Evolutionary conservation across 1,140 invertebrate species (phyloP).

Genomic region (Drosophila tristis): DNA sequence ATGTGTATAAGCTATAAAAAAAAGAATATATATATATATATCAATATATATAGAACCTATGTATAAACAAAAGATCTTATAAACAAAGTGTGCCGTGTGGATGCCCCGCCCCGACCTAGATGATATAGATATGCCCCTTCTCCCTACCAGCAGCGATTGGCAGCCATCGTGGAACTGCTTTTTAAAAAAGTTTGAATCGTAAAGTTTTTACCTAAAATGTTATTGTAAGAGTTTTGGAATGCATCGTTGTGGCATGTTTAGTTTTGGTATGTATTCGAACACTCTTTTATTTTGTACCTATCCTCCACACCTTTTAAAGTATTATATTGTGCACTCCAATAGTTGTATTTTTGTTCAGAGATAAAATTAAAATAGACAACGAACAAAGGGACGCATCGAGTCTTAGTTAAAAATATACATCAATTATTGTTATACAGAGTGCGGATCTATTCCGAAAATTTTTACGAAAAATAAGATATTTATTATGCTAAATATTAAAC

Average conservation of each 20-base stretch:
- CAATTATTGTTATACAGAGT: too few relatives aligned
- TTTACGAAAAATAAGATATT: constrained; percentile 1
- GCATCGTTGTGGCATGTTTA: constrained; percentile 69
- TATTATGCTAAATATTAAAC: constrained; percentile 49
- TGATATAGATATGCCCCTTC: too few relatives aligned
- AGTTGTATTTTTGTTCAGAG: too few relatives aligned
- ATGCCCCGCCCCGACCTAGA: too few relatives aligned
- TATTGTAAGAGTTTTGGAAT: constrained; percentile 56
- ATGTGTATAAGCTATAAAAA: constrained; percentile 64
- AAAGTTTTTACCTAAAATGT: constrained; percentile 47
- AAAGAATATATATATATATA: constrained; percentile 24
- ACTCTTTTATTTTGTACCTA: constrained; percentile 9
- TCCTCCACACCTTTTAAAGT: constrained; percentile 1
- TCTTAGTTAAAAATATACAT: constrained; percentile 8
- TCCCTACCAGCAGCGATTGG: constrained; percentile 14
- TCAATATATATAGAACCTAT: constrained; percentile 44
- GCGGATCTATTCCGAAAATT: neutral
- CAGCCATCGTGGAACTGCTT: constrained; percentile 43
- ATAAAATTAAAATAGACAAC: neutral
- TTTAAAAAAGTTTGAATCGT: constrained; percentile 32
- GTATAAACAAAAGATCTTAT: constrained; percentile 47
- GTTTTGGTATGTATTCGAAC: constrained; percentile 68
- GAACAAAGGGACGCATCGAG: constrained; percentile 2
- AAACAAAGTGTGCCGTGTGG: constrained; percentile 44
- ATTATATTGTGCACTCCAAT: neutral